These are phyloP conservation scores for Lordiphosa collinella DNA, from an alignment of 1,140 invertebrate species.

Conservation along the genomic window DNA sequence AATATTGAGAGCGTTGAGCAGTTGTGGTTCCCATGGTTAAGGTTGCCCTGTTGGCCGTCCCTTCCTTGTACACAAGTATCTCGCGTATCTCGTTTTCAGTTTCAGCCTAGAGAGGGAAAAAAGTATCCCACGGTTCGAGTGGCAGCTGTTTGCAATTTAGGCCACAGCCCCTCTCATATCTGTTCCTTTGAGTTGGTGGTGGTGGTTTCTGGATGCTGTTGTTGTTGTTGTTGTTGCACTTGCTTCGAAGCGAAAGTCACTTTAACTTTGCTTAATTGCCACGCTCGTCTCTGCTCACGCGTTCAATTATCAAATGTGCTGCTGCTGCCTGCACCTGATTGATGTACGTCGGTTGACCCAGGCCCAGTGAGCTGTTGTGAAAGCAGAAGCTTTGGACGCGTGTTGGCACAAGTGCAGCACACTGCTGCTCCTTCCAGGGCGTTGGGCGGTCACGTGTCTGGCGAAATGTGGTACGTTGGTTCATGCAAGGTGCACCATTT, in stretches of 20 bases:
- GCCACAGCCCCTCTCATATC: constrained; percentile 58
- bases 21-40: constrained; percentile 79
- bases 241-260: constrained; percentile 54
- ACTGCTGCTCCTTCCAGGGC: constrained; percentile 24
- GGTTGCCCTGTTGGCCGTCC: constrained; percentile 46
- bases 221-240: constrained; percentile 47
- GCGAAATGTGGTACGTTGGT: no score
- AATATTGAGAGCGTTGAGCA: constrained; percentile 77
- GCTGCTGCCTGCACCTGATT: constrained; percentile 61
- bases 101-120: constrained; percentile 47
- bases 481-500: constrained; percentile 31
- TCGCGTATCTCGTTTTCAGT: no score
- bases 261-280: constrained; percentile 56
- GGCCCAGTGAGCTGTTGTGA: constrained; percentile 23
- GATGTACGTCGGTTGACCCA: constrained; percentile 23
- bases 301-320: constrained; percentile 38
- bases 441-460: constrained; percentile 59
- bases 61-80: constrained; percentile 22
- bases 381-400: constrained; percentile 19
- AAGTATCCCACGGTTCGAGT: constrained; percentile 78
- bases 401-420: constrained; percentile 47
- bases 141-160: constrained; percentile 79
- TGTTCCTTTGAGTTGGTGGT: constrained; percentile 20
- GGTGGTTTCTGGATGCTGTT: constrained; percentile 18
- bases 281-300: constrained; percentile 46